Evolutionary conservation across 2,888 invertebrate species (phyloP), one percentile per base, ranked within the genome.

Genomic region (Argyra leucocephala): DNA sequence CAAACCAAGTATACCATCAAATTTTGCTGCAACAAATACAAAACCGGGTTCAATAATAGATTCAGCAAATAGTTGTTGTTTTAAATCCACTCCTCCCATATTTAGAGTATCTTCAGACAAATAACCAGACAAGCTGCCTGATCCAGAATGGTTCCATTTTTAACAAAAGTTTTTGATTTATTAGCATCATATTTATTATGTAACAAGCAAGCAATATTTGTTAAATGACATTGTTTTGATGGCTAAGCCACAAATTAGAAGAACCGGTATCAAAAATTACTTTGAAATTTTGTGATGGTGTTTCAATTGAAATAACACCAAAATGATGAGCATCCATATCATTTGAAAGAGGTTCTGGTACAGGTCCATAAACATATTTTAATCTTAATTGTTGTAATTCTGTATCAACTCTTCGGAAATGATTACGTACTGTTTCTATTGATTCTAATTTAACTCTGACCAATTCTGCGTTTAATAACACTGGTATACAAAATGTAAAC

Each of bases 221-320:
- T 90, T 76, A 85, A 84, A 76, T 92, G 88, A 78, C 99, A 99
- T 78, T 97, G 89, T 81, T 96, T 96, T 15, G 97, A 97, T 5
- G 99, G 99, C 67, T n/a, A n/a, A 99, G 89, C 99, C 99, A 99
- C 65, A 99, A 84, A 81, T 99, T 99, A 58, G 97, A 96, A 4
- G 97, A 98, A 69, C 99, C 99, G 0, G 98, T 99, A 81, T 99
- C 99, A 81, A 99, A 99, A 67, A 99, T 90, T 69, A 98, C 97
- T 74, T 88, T 90, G 81, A 98, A 98, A 18, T 81, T 83, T 82
- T 98, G 98, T 64, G 93, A 89, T 22, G 98, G 98, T 61, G 85
- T 87, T 66, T 98, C 98, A 80, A 98, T 91, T 0, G 86, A 82
- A 72, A 98, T 96, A 1, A 88, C 88, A 18, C 97, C 98, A 82